Percentiles rank a stretch among this genome's conserved stretches.
These are phyloP conservation scores for Ctena decussata DNA, from an alignment of 2,888 invertebrate genomes.

Conservation along the genomic window DNA sequence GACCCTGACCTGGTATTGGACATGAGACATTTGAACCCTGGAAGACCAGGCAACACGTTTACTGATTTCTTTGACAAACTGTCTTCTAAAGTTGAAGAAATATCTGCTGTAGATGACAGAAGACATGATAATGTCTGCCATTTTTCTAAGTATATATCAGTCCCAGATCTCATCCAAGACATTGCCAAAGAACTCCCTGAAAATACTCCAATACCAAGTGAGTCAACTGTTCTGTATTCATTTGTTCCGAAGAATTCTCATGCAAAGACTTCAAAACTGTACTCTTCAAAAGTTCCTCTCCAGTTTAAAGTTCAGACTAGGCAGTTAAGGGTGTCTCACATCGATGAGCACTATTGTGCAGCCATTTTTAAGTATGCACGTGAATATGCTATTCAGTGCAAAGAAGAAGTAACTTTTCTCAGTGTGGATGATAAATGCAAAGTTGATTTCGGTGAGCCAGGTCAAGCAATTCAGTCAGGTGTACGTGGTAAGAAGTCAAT, in stretches of 20 bases:
- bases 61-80: slow-evolving; percentile 41
- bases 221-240: slow-evolving; percentile 54
- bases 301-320: slow-evolving; percentile 52
- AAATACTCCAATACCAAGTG: slow-evolving; percentile 49
- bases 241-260: slow-evolving; percentile 54
- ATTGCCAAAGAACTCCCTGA: slow-evolving; percentile 31
- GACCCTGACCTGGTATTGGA: slow-evolving; percentile 52
- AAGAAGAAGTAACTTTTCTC: neutral
- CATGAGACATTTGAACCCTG: slow-evolving; percentile 50
- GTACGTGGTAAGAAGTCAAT: slow-evolving; percentile 74
- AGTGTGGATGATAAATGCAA: slow-evolving; percentile 39
- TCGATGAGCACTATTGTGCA: slow-evolving; percentile 58
- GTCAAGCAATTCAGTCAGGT: slow-evolving; percentile 27
- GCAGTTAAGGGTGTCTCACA: slow-evolving; percentile 46
- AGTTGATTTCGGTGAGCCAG: slow-evolving; percentile 41
- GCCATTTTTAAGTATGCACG: slow-evolving; percentile 51
- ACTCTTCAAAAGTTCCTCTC: slow-evolving; percentile 40
- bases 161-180: slow-evolving; percentile 47
- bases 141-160: slow-evolving; percentile 51
- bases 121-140: slow-evolving; percentile 48
- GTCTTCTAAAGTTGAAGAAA: slow-evolving; percentile 29
- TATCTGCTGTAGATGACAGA: slow-evolving; percentile 52
- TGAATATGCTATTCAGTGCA: slow-evolving; percentile 23
- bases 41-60: slow-evolving; percentile 56
- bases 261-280: slow-evolving; percentile 46